Evolutionary conservation across 2,888 invertebrate species (phyloP), one percentile per base, ranked within the genome.

Genomic region (Cheilosia soror): DNA sequence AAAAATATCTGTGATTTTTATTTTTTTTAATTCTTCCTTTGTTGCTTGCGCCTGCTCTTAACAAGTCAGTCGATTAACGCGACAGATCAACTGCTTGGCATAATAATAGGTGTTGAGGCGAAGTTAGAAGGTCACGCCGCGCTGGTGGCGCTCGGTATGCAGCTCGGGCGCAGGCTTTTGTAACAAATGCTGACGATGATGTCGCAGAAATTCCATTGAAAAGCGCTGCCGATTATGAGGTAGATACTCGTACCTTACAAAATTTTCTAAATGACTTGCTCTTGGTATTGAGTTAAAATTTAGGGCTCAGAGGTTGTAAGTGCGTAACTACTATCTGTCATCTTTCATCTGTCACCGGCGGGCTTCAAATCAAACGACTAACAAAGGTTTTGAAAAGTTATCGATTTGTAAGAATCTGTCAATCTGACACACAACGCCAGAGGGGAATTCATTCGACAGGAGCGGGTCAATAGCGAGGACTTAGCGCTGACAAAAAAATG

Each of bases 11-110:
- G 20, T 27, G 58, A 57, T n/a, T 27, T 11, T 53, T 44, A 33
- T 37, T 53, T n/a, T 51, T 29, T 51, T 37, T 69, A 31, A 42
- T 37, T 72, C 42, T 68, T 73, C 33, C 20, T 73, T 62, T 78
- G 71, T 77, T 66, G 77, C 31, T n/a, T 44, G 47, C 51, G 15
- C 57, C 33, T 83, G 60, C 57, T 51, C 51, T 69, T 55, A 58
- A 65, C 40, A 80, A 69, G 68, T 49, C 69, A 73, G 62, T 83
- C 68, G 68, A 83, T 83, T 68, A 68, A 42, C 57, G 44, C 63
- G 75, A 79, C 75, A 71, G 75, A 84, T 84, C 79, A 69, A 58
- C 37, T 51, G 69, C 53, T 29, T 76, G 37, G 84, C 84, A 84
- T 80, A 84, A 65, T 80, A 84, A 80, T 71, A 75, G 58, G 65